A percentile compares a stretch with the other conserved stretches of the same genome.
phyloP scores from a whole-genome alignment of 2,113 vertebrate genomes.

The Notiomystis cincta region DNA sequence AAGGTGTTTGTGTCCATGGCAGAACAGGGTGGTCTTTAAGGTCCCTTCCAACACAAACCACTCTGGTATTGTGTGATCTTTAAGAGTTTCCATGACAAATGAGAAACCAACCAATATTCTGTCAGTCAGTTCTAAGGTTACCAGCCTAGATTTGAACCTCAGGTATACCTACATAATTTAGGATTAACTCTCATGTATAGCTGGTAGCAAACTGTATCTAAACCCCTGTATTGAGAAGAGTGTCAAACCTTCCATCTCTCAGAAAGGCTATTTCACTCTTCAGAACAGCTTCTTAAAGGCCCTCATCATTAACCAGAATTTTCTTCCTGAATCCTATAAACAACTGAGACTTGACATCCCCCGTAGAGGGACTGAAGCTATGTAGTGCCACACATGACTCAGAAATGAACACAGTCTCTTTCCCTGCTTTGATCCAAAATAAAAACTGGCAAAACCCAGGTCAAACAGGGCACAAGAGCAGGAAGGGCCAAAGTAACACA shows the following conservation, averaged over 20 bases:
- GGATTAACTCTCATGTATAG: not conserved
- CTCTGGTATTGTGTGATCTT: not conserved
- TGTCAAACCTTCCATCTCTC: not conserved
- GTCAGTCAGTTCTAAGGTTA: not conserved
- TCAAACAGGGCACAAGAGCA: not conserved
- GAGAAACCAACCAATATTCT: not conserved
- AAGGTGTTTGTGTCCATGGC: not conserved
- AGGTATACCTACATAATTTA: not conserved
- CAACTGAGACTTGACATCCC: not conserved
- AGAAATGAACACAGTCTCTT: not conserved
- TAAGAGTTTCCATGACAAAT: not conserved
- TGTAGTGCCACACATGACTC: rapidly evolving
- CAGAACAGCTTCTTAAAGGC: not conserved
- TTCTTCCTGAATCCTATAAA: not conserved
- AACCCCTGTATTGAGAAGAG: not conserved
- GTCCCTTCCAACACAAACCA: not conserved
- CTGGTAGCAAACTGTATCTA: not conserved
- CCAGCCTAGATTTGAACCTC: not conserved
- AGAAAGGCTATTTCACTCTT: not conserved
- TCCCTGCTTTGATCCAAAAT: not conserved
- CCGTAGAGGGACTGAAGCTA: not conserved
- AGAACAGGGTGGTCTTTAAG: not conserved
- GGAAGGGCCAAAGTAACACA: not conserved
- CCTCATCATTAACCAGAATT: not conserved
- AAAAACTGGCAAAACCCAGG: not conserved